A percentile compares a stretch with the other conserved stretches of the same genome.
Conservation (phyloP, 1,140 invertebrate species). For the Camponotus floridanus region DNA sequence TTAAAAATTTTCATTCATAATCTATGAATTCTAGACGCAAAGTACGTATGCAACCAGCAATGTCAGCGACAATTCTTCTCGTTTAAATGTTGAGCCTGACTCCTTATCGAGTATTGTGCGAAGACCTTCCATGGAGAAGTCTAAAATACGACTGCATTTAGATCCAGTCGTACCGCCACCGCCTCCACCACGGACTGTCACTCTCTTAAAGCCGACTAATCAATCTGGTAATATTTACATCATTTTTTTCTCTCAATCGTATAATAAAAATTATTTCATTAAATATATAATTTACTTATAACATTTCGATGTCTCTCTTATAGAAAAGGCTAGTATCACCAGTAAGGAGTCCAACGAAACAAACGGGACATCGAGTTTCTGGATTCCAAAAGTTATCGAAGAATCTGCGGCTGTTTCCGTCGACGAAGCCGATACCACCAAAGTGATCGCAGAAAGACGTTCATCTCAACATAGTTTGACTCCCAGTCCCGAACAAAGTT, state of each 20-base stretch:
- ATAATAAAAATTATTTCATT: neutral
- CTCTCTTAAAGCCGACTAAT: conserved; percentile 77
- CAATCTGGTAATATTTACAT: conserved; percentile 69
- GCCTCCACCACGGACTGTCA: conserved; percentile 81
- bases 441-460: conserved; percentile 70
- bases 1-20: neutral
- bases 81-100: conserved; percentile 73
- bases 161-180: conserved; percentile 79
- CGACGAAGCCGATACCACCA: conserved; percentile 70
- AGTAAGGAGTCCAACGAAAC: conserved; percentile 79
- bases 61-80: conserved; percentile 77
- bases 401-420: conserved; percentile 65
- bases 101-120: conserved; percentile 72
- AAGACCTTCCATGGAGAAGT: conserved; percentile 81
- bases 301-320: conserved; percentile 8
- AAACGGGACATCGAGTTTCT: conserved; percentile 73
- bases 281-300: neutral
- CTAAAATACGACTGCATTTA: conserved; percentile 79
- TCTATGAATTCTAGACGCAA: conserved; percentile 73
- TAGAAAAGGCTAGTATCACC: conserved; percentile 77
- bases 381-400: conserved; percentile 72
- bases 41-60: conserved; percentile 80
- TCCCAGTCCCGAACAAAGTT: conserved; percentile 80
- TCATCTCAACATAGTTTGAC: conserved; percentile 79
- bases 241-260: neutral